Percentiles rank a stretch among this genome's conserved stretches.
Conservation (phyloP, 2,888 invertebrate genomes). For the Agonopterix alstromeriana region DNA sequence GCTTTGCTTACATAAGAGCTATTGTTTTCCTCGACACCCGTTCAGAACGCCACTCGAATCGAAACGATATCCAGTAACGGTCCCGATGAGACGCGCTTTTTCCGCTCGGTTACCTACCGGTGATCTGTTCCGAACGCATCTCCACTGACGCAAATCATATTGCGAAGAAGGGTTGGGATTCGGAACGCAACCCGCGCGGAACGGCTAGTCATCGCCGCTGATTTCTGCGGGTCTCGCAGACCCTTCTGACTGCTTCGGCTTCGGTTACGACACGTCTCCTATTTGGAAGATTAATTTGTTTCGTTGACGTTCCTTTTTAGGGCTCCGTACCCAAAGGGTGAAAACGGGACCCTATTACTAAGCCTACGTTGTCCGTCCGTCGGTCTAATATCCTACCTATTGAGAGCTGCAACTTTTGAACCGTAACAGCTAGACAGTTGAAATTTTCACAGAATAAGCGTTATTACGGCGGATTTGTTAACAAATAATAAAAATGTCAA, state of each 20-base stretch:
- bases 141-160: conserved; percentile 76
- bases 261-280: conserved; percentile 28
- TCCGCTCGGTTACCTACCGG: conserved; percentile 73
- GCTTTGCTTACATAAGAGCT: neutral
- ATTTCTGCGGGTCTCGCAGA: conserved; percentile 45
- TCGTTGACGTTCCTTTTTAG: neutral
- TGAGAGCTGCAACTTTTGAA: no score
- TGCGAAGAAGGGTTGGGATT: conserved; percentile 71
- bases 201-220: conserved; percentile 62
- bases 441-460: no score
- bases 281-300: conserved; percentile 15
- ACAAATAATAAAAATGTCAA: no score
- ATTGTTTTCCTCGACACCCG: conserved; percentile 10
- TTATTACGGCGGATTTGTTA: no score
- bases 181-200: conserved; percentile 45
- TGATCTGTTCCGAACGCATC: conserved; percentile 73
- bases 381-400: no score
- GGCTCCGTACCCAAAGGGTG: no score
- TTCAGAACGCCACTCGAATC: conserved; percentile 45
- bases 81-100: conserved; percentile 71
- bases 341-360: no score
- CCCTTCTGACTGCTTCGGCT: conserved; percentile 27
- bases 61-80: conserved; percentile 43
- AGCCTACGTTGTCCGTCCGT: no score
- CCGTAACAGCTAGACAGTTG: no score